Percentiles rank a stretch among this genome's conserved stretches.
phyloP scores from a whole-genome alignment of 2,113 vertebrate genomes.

The Empidonax alnorum region DNA sequence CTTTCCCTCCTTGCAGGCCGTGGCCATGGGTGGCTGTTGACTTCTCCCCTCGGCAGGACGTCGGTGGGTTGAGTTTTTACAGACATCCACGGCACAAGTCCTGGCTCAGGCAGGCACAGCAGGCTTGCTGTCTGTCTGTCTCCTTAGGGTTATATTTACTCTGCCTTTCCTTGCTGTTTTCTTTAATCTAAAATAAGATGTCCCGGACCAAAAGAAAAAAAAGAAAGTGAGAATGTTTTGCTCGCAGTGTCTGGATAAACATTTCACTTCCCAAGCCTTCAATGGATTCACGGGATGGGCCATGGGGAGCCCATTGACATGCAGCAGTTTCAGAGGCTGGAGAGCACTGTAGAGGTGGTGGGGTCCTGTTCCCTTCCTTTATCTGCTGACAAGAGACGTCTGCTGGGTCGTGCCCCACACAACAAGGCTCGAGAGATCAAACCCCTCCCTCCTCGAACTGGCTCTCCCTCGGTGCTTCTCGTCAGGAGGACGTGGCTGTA shows the following conservation, averaged over 20 bases:
- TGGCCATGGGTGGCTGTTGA: not conserved
- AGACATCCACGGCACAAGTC: not conserved
- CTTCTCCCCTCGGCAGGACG: fast-evolving
- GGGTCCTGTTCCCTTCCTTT: not conserved
- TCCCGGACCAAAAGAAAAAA: not conserved
- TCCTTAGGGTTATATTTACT: slow-evolving; percentile 33
- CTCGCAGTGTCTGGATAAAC: slow-evolving; percentile 38
- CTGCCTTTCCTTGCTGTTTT: slow-evolving; percentile 26
- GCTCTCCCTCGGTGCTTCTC: not conserved
- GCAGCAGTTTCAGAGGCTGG: not conserved
- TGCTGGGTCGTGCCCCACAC: not conserved
- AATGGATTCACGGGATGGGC: slow-evolving; percentile 17
- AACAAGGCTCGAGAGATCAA: not conserved
- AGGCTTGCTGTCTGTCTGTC: not conserved
- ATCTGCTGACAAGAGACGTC: not conserved
- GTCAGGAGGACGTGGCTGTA: not conserved
- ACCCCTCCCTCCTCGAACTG: not conserved
- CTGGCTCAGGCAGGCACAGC: not conserved
- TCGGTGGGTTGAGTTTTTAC: not conserved
- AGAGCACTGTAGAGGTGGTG: not conserved
- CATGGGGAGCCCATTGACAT: not conserved
- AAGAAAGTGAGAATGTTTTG: not conserved
- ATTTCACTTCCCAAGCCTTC: not conserved
- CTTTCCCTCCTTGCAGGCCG: not conserved
- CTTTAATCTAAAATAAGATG: slow-evolving; percentile 41